Conservation (phyloP, 2,797 vertebrate species). For the Eptatretus atami region DNA sequence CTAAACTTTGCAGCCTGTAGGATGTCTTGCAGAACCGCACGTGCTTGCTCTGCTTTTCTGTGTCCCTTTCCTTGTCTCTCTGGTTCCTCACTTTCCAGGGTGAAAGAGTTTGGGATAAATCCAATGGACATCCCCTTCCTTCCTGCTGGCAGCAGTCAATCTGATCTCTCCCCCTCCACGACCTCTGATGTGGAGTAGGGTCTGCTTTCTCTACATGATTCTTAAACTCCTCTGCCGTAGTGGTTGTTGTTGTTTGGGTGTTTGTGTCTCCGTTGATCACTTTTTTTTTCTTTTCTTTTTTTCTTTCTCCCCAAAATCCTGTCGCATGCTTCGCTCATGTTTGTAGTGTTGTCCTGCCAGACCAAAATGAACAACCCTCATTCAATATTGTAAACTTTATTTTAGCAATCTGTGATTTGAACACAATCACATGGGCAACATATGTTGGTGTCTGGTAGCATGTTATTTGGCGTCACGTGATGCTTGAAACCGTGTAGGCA, state of each 20-base stretch:
- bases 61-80: too few relatives aligned
- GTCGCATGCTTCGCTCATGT: conserved; percentile 1
- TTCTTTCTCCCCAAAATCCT: background rate
- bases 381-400: background rate
- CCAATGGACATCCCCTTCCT: conserved; percentile 89
- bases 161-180: conserved; percentile 64
- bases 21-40: too few relatives aligned
- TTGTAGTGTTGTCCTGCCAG: conserved; percentile 6
- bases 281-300: conserved; percentile 5
- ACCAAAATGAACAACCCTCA: background rate
- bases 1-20: too few relatives aligned
- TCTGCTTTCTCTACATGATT: conserved; percentile 22
- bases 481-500: too few relatives aligned
- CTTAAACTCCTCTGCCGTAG: conserved; percentile 8
- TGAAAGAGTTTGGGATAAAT: conserved; percentile 94
- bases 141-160: conserved; percentile 47
- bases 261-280: background rate
- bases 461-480: too few relatives aligned
- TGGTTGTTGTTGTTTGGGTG: conserved; percentile 8
- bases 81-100: conserved; percentile 20
- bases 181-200: conserved; percentile 55
- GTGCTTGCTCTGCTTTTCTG: too few relatives aligned
- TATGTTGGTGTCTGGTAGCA: too few relatives aligned
- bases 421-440: too few relatives aligned
- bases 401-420: too few relatives aligned